Evolutionary conservation across 37 sponge, comb jelly and placozoan genomes (phyloP), one percentile per base, ranked within the genome.

Genomic region (Tethya wilhelma): DNA sequence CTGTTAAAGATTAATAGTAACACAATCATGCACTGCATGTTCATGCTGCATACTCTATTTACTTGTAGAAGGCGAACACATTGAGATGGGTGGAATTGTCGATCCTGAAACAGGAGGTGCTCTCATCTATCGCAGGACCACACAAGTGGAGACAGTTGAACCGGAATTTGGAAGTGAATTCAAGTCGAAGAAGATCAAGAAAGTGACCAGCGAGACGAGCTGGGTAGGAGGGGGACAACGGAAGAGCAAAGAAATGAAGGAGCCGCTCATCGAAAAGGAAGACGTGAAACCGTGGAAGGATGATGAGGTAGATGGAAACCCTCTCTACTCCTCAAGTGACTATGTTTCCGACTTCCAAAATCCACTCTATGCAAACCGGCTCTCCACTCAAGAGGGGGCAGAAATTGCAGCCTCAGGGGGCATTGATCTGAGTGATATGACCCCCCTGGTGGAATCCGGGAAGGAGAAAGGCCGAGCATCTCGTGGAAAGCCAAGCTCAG

Each of bases 1-100:
- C n/a, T n/a, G n/a, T n/a, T n/a, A n/a, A n/a, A n/a, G n/a, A n/a
- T n/a, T n/a, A n/a, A n/a, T n/a, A n/a, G n/a, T n/a, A n/a, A n/a
- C n/a, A n/a, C n/a, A n/a, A n/a, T n/a, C n/a, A n/a, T n/a, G n/a
- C n/a, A n/a, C n/a, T n/a, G n/a, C n/a, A n/a, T 62, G 20, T 62
- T 62, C 26, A 9, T 49, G 55, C 55, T 49, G 55, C 9, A 49
- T 49, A 38, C 41, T 28, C 0, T 83, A 6, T 26, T 14, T 39
- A 31, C 49, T 1, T 66, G 39, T 68, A 75, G 77, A 58, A n/a
- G 85, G 77, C 20, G 85, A 84, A 33, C 72, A 34, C 7, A 59
- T 87, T 26, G 87, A 87, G 45, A 86, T 79, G 69, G 87, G 87
- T 38, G 92, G 92, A n/a, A 73, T 91, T 11, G 33, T 84, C 32